A percentile compares a stretch with the other conserved stretches of the same genome.
These are phyloP conservation scores for Calyptommatus sinebrachiatus DNA, from an alignment of 2,113 vertebrate genomes.

Conservation along the genomic window DNA sequence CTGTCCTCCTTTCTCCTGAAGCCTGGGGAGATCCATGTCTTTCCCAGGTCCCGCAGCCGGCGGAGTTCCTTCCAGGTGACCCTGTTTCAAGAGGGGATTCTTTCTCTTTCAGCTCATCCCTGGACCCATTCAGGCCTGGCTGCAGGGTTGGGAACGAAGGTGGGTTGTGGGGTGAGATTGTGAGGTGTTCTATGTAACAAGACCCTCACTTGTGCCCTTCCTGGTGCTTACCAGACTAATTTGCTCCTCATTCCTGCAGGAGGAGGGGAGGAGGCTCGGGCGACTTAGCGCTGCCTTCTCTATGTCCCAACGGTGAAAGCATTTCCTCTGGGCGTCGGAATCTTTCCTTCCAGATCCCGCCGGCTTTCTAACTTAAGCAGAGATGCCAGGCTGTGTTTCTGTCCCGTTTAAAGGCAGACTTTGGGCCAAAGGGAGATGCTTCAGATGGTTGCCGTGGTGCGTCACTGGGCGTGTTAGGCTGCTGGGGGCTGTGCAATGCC, in stretches of 20 bases:
- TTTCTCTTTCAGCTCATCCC: background rate
- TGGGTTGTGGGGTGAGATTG: background rate
- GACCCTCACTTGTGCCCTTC: background rate
- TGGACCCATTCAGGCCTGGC: background rate
- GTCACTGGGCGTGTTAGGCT: background rate
- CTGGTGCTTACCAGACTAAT: background rate
- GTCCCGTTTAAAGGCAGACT: background rate
- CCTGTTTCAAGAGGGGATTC: too few species aligned
- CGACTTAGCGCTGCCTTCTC: background rate
- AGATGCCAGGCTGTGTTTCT: background rate
- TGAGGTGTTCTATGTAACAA: background rate
- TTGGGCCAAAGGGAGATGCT: background rate
- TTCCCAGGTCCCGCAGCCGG: too few species aligned
- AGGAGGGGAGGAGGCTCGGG: background rate
- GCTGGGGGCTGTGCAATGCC: accelerated
- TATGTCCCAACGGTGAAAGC: background rate
- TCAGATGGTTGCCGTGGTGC: background rate
- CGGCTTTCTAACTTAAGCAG: background rate
- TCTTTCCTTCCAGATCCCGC: background rate
- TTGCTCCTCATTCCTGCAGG: background rate
- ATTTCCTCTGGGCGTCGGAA: background rate
- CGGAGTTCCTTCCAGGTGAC: too few species aligned
- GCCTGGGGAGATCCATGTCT: too few species aligned
- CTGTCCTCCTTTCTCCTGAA: too few species aligned
- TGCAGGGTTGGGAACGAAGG: too few species aligned